Base-by-base conservation (phyloP, 2,113 vertebrate genomes). In the Otocyon megalotis region DNA sequence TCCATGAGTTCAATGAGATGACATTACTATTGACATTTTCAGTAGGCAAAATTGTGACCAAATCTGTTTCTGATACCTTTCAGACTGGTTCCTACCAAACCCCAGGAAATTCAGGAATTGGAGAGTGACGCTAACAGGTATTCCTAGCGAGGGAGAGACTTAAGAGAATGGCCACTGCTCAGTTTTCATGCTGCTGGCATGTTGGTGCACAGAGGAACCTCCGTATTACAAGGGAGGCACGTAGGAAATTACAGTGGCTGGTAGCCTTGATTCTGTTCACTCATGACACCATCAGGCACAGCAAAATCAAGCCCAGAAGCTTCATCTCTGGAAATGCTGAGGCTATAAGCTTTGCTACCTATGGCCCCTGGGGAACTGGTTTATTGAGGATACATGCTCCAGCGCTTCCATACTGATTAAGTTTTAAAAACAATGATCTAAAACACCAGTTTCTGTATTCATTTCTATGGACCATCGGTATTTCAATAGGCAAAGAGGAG, bases 1-100 rank as follows among this genome's bases (percentile, higher is more conserved):
- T 76, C 71, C 67, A 43, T 53, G 72, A 77, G 37, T 19, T 3
- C 6, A 72, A 69, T 26, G 43, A 62, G 37, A 79, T 35, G 65
- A 79, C 82, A 96, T 56, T 48, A 91, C 69, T 71, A 30, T 10
- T 58, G 35, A 71, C n/a, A 87, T 82, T 80, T 96, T 95, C 67
- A 77, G n/a, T 20, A 69, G 63, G 43, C 28, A 92, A 96, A 83
- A 76, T 54, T 43, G 7, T 81, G 48, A 85, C 32, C 32, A 76
- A 84, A 43, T 83, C 5, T 62, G 0, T 53, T 67, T 67, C 74
- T 28, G 58, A 53, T 20, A n/a, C 22, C 24, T 72, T 86, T 83
- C 48, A 50, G 50, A 89, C 28, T 53, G 37, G 7, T 85, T 54
- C 16, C 32, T 35, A 76, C 16, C 69, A 63, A 53, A 63, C 22